Evolutionary conservation across 1,140 invertebrate species (phyloP).

Genomic region (Batillaria attramentaria): DNA sequence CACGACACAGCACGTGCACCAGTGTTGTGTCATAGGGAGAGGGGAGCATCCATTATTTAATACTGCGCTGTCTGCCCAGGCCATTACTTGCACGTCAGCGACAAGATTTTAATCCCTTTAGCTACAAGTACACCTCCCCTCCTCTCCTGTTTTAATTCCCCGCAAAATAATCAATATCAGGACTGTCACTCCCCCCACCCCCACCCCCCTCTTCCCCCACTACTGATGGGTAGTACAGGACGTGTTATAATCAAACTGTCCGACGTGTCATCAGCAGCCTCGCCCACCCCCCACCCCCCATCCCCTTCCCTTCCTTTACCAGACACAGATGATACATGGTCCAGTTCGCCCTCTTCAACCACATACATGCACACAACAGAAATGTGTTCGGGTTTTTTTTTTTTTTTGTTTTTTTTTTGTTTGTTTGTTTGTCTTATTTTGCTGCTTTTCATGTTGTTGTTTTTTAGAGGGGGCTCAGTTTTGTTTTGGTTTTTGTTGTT

Average conservation of each 20-base stretch:
- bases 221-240: too few relatives aligned
- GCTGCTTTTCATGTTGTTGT: neutral
- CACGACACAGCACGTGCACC: too few relatives aligned
- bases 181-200: too few relatives aligned
- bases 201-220: too few relatives aligned
- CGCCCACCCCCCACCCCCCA: neutral
- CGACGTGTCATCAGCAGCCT: neutral
- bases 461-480: neutral
- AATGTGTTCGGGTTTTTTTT: neutral
- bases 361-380: neutral
- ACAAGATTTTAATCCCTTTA: neutral
- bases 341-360: neutral
- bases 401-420: neutral
- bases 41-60: too few relatives aligned
- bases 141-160: neutral
- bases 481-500: neutral
- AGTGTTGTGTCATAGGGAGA: too few relatives aligned
- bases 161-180: neutral
- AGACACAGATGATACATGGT: neutral
- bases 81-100: too few relatives aligned
- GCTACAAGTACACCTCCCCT: neutral
- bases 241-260: neutral
- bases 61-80: too few relatives aligned
- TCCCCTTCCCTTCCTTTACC: neutral
- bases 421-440: neutral